Evolutionary conservation across 1,140 invertebrate species (phyloP).

Genomic region (Cataglyphis hispanica): DNA sequence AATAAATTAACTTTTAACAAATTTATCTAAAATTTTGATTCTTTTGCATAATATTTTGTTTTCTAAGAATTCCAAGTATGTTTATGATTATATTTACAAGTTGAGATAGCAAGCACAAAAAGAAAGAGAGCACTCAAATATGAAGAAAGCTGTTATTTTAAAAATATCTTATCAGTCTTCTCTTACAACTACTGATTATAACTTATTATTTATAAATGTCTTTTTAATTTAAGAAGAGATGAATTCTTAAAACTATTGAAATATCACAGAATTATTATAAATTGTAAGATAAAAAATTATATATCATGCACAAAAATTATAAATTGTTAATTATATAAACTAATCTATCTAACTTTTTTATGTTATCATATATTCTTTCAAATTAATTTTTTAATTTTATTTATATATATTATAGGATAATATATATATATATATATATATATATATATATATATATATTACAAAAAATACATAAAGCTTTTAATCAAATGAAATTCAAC

Average conservation of each 20-base stretch:
- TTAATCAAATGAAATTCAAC: background rate
- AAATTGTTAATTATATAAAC: background rate
- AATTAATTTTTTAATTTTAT: background rate
- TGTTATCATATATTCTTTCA: background rate
- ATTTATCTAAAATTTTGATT: too few relatives aligned
- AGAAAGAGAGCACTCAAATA: background rate
- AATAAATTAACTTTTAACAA: too few relatives aligned
- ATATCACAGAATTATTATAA: background rate
- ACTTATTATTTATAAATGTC: background rate
- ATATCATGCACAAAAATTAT: background rate
- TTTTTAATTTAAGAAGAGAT: too few relatives aligned
- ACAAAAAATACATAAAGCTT: background rate
- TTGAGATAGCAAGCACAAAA: background rate
- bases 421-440: background rate
- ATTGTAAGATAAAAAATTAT: background rate
- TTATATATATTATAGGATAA: constrained; percentile 3
- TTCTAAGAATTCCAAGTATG: background rate
- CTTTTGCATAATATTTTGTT: too few relatives aligned
- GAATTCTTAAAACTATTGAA: background rate
- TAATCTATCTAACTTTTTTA: background rate
- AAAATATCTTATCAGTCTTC: constrained; percentile 36
- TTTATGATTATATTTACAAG: background rate
- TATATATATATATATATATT: background rate
- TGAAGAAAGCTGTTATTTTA: background rate
- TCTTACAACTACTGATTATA: background rate